Percentiles rank a stretch among this genome's conserved stretches.
These are phyloP conservation scores for Apis dorsata DNA, from an alignment of 1,140 invertebrate species.

Conservation along the genomic window DNA sequence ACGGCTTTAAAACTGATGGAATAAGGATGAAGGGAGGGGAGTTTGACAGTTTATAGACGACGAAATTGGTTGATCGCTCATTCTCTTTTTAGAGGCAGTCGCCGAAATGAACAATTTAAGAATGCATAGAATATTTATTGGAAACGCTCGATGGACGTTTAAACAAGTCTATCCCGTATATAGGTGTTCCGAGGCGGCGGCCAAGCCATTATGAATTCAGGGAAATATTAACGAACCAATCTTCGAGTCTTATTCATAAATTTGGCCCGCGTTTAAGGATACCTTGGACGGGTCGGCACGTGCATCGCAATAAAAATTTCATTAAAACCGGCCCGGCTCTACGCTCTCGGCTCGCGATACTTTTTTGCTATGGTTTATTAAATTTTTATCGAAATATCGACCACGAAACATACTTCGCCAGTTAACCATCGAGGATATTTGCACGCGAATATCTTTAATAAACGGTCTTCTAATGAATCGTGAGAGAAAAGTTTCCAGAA, in stretches of 20 bases:
- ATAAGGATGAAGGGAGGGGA: not conserved
- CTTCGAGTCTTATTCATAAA: conserved; percentile 11
- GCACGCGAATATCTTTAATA: not conserved
- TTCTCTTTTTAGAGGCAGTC: not conserved
- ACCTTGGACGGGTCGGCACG: not conserved
- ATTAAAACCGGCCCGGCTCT: conserved; percentile 6
- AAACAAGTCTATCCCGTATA: not conserved
- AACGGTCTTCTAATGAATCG: not conserved
- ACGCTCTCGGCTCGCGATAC: not conserved
- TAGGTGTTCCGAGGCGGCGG: not conserved
- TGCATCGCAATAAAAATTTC: conserved; percentile 18
- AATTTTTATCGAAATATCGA: conserved; percentile 8
- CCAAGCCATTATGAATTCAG: too few relatives aligned
- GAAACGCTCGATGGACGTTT: not conserved
- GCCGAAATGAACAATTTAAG: conserved; percentile 6
- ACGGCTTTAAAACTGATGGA: not conserved
- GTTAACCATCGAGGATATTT: not conserved
- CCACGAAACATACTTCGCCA: not conserved
- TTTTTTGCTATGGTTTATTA: conserved; percentile 23
- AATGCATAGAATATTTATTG: conserved; percentile 26
- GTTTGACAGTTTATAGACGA: not conserved
- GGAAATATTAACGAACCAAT: conserved; percentile 8
- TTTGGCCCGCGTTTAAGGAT: not conserved
- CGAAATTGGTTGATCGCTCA: not conserved
- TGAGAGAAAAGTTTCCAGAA: not conserved